A percentile compares a stretch with the other conserved stretches of the same genome.
phyloP scores from a whole-genome alignment of 1,140 invertebrate species.

The Gonatopus flavifemur region DNA sequence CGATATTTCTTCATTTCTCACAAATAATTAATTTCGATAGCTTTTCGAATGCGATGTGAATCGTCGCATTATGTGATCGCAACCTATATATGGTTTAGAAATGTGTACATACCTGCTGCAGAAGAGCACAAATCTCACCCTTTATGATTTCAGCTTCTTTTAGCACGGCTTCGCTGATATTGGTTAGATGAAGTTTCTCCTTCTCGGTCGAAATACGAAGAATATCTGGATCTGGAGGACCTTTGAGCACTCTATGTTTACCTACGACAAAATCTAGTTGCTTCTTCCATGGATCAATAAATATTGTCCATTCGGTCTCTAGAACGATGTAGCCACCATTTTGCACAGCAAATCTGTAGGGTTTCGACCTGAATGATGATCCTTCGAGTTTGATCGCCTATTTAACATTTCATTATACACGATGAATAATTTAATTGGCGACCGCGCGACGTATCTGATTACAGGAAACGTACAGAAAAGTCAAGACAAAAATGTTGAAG shows the following conservation, averaged over 20 bases:
- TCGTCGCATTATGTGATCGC: no score
- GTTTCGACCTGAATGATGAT: slow-evolving; percentile 73
- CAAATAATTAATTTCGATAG: no score
- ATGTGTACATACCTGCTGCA: slow-evolving; percentile 69
- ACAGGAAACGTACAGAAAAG: no score
- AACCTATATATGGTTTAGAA: no score
- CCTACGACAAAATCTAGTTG: slow-evolving; percentile 90
- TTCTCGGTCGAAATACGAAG: slow-evolving; percentile 60
- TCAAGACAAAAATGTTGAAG: no score
- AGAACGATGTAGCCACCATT: slow-evolving; percentile 82
- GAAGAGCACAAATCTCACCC: slow-evolving; percentile 69
- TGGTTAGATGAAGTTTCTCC: slow-evolving; percentile 49
- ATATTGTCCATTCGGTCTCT: slow-evolving; percentile 92
- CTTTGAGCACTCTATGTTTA: slow-evolving; percentile 81
- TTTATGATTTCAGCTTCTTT: slow-evolving; percentile 66
- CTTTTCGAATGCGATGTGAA: no score
- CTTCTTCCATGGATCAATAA: slow-evolving; percentile 91
- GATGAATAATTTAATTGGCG: no score
- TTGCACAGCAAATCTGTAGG: slow-evolving; percentile 77
- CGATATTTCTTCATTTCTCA: no score
- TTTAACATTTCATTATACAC: no score
- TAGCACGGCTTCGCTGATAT: slow-evolving; percentile 61
- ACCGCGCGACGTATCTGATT: no score
- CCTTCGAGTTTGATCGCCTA: slow-evolving; percentile 65
- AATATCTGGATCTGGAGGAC: slow-evolving; percentile 72